Percentiles rank a stretch among this genome's conserved stretches.
Evolutionary conservation across 2,888 invertebrate species (phyloP).

Genomic region (Cosmia pyralina): DNA sequence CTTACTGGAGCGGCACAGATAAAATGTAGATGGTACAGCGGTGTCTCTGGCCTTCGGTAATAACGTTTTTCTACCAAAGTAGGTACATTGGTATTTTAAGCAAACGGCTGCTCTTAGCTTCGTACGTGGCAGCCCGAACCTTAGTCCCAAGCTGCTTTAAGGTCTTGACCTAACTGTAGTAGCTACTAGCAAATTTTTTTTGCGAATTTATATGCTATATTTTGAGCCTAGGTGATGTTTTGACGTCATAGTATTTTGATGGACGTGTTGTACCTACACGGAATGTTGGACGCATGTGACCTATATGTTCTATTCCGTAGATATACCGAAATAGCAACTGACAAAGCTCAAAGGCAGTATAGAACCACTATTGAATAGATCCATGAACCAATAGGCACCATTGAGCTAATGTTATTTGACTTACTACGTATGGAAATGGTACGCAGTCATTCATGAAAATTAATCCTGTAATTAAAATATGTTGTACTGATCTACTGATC

Average conservation of each 20-base stretch:
- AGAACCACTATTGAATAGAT: conserved; percentile 10
- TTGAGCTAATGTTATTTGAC: conserved; percentile 4
- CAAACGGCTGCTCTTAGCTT: conserved; percentile 24
- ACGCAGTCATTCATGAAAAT: neutral
- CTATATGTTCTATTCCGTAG: conserved; percentile 7
- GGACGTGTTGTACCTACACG: neutral
- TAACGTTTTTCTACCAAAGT: neutral
- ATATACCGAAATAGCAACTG: conserved; percentile 20
- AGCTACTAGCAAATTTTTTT: neutral
- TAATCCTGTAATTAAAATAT: neutral
- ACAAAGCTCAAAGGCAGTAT: conserved; percentile 3
- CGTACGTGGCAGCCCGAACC: conserved; percentile 22
- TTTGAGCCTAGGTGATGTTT: neutral
- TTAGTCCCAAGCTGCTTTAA: neutral
- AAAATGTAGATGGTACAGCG: neutral
- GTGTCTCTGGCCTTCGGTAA: neutral
- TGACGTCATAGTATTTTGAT: neutral
- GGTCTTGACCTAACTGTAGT: conserved; percentile 1
- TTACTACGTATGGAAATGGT: neutral
- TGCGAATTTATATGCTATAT: too few relatives aligned
- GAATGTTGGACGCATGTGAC: neutral
- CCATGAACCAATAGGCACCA: conserved; percentile 1
- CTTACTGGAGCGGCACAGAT: neutral
- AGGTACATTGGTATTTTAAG: conserved; percentile 23
- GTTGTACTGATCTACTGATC: neutral